phyloP scores from a whole-genome alignment of 2,888 invertebrate genomes.

The Ichneumoninae sp. region DNA sequence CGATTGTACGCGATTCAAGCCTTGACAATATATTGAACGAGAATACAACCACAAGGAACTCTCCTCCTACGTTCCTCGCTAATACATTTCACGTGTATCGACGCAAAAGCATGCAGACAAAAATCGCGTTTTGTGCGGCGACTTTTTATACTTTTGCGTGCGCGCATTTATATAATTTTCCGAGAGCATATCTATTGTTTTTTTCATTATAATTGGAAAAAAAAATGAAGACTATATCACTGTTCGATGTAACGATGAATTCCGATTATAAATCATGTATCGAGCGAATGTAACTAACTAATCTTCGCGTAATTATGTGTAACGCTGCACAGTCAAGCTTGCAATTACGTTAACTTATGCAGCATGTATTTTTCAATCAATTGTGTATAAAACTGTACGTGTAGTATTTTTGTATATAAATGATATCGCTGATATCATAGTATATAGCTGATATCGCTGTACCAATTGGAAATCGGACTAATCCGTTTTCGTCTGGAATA shows the following conservation, averaged over 20 bases:
- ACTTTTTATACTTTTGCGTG: slow-evolving; percentile 31
- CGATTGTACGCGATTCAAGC: slow-evolving; percentile 12
- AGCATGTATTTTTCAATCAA: slow-evolving; percentile 46
- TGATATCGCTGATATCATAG: no score
- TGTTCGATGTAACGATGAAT: slow-evolving; percentile 31
- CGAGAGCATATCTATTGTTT: background rate
- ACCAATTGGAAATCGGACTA: slow-evolving; percentile 5
- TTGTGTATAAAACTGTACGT: slow-evolving; percentile 60
- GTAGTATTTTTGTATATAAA: slow-evolving; percentile 64
- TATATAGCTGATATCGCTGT: background rate
- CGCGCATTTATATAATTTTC: slow-evolving; percentile 40
- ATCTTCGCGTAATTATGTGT: slow-evolving; percentile 42
- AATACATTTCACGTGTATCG: slow-evolving; percentile 46
- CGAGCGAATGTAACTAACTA: slow-evolving; percentile 15
- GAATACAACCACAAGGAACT: background rate
- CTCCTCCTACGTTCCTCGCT: slow-evolving; percentile 49
- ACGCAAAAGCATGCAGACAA: slow-evolving; percentile 31
- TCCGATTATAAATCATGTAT: slow-evolving; percentile 31
- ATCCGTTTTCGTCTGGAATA: slow-evolving; percentile 1
- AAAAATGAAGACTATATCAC: slow-evolving; percentile 17
- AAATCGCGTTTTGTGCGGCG: slow-evolving; percentile 42
- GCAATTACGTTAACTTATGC: slow-evolving; percentile 45
- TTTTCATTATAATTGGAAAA: slow-evolving; percentile 2
- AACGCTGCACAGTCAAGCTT: slow-evolving; percentile 61
- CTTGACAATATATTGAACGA: slow-evolving; percentile 3